Percentiles rank a stretch among this genome's conserved stretches.
These are phyloP conservation scores for Limenitis camilla DNA, from an alignment of 2,888 invertebrate species.

Conservation along the genomic window DNA sequence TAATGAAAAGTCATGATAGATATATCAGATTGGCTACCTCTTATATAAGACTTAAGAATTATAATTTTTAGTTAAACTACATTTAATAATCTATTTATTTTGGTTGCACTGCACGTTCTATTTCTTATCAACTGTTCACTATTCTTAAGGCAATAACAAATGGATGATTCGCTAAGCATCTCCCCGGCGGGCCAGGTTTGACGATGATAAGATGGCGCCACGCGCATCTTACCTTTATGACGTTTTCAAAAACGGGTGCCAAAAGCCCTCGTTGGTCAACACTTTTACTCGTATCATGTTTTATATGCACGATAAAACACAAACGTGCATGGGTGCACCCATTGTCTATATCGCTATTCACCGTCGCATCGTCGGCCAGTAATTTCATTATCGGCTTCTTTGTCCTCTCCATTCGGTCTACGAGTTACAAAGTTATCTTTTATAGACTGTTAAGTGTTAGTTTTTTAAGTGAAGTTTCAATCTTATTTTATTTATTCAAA, in stretches of 20 bases:
- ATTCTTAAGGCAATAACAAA: conserved; percentile 10
- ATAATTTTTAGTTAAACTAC: too few relatives aligned
- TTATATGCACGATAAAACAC: conserved; percentile 58
- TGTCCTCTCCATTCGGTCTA: conserved; percentile 33
- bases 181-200: conserved; percentile 20
- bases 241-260: conserved; percentile 58
- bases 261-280: conserved; percentile 65
- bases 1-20: too few relatives aligned
- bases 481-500: conserved; percentile 26
- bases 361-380: conserved; percentile 1
- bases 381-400: conserved; percentile 60
- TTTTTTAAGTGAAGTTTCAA: conserved; percentile 26
- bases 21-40: too few relatives aligned
- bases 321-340: conserved; percentile 18
- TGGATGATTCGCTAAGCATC: conserved; percentile 20
- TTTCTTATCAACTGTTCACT: conserved; percentile 3
- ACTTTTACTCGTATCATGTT: conserved; percentile 61
- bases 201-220: conserved; percentile 52
- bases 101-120: background rate
- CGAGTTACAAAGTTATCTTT: conserved; percentile 31
- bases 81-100: background rate
- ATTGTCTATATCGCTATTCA: conserved; percentile 19
- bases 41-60: too few relatives aligned
- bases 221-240: conserved; percentile 44
- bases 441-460: conserved; percentile 34